These are phyloP conservation scores for Spinibarbus caldwelli DNA, from an alignment of 2,797 vertebrate species.

Conservation along the genomic window DNA sequence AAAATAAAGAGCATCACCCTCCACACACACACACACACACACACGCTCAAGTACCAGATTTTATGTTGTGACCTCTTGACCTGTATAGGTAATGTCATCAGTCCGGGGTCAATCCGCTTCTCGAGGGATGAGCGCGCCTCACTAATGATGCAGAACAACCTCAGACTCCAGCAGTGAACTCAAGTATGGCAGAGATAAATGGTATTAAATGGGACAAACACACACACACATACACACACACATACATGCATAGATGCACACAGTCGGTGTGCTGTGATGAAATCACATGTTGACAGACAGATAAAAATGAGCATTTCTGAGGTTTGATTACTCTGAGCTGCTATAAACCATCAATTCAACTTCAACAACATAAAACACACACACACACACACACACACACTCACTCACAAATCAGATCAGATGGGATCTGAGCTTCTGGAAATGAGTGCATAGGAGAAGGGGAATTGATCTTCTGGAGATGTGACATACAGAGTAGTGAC, in stretches of 20 bases:
- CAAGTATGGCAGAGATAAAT: constrained; percentile 22
- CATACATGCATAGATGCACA: not conserved
- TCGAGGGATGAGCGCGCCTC: constrained; percentile 19
- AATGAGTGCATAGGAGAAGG: not conserved
- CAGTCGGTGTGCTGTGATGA: constrained; percentile 33
- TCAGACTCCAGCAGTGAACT: constrained; percentile 17
- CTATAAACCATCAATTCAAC: constrained; percentile 49
- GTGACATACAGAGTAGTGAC: not conserved
- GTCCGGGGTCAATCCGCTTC: constrained; percentile 6
- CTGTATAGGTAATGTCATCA: constrained; percentile 48
- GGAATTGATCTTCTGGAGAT: not conserved
- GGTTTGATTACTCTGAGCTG: constrained; percentile 52
- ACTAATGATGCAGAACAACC: constrained; percentile 31
- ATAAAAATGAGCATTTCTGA: constrained; percentile 53
- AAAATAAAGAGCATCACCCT: not conserved
- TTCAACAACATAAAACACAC: constrained; percentile 4
- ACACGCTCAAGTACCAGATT: not conserved
- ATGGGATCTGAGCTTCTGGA: not conserved
- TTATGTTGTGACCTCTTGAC: constrained; percentile 28
- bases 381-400: constrained; percentile 24
- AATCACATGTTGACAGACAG: constrained; percentile 34
- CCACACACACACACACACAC: not conserved
- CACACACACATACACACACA: constrained; percentile 19
- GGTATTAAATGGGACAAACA: constrained; percentile 15
- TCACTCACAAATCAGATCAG: constrained; percentile 2